Base-by-base conservation (phyloP, 2,797 vertebrate species). In the Enteromius fasciolatus region DNA sequence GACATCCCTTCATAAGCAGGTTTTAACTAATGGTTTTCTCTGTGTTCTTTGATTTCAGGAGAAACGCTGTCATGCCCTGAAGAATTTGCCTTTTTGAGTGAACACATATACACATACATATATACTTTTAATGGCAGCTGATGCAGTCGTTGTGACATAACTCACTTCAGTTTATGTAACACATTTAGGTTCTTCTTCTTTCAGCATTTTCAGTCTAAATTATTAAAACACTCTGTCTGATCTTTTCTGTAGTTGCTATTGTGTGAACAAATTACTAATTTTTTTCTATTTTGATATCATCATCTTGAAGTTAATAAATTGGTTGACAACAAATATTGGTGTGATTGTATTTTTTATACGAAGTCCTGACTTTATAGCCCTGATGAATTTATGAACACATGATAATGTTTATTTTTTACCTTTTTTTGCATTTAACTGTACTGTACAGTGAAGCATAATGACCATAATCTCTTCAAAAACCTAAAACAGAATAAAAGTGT, bases 21-120 rank as follows among this genome's bases (percentile, higher is more conserved):
- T 11, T 23, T 1, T 33, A 20, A 59, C 63, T 84, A 12, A 79
- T 52, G 59, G 64, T 69, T n/a, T 75, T 69, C 36, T 76, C 18
- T 76, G 48, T 83, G 9, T 87, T 5, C 41, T 84, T 80, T 48
- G 31, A 17, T 84, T 84, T 6, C 80, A 87, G 84, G 73, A 50
- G 11, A 70, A 70, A 33, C 23, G 48, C 61, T 87, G 87, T 66
- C 25, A 83, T 10, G 54, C 0, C 33, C 57, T 73, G 76, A 85
- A 46, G 14, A 3, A n/a, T 23, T 6, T 8, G 36, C 1, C 2
- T 12, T 2, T 39, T 36, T 57, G 54, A 78, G 14, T 39, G 36
- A 44, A 52, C 50, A 44, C 36, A 80, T 50, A 67, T 50, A 67
- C 73, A 28, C 28, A 36, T 31, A 3, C n/a, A 46, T 25, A 69